Conservation (phyloP, 2,113 vertebrate species). For the Sciurus niger region DNA sequence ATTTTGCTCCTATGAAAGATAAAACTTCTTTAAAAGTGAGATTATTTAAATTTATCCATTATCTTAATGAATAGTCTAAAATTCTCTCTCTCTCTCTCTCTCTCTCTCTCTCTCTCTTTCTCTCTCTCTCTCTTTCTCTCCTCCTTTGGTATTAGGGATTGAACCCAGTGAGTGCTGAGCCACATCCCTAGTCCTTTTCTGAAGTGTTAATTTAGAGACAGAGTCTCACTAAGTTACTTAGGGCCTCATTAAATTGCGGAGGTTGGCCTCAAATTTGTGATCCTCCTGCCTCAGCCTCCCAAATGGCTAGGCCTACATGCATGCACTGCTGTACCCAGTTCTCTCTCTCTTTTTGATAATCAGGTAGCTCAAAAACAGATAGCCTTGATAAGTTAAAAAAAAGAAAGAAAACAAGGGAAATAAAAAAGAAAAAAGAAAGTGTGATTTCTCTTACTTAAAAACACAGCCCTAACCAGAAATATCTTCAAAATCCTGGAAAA, state of each 20-base stretch:
- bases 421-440: not conserved
- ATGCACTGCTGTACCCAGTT: too few relatives aligned
- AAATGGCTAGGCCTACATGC: too few relatives aligned
- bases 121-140: not conserved
- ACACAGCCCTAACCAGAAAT: not conserved
- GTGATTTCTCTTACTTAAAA: not conserved
- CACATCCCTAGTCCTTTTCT: too few relatives aligned
- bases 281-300: too few relatives aligned
- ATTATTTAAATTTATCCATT: not conserved
- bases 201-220: too few relatives aligned
- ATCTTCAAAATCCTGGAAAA: not conserved
- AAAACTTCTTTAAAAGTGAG: slow-evolving; percentile 13
- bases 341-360: not conserved
- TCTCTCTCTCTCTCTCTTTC: not conserved
- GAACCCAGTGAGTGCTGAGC: too few relatives aligned
- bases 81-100: not conserved
- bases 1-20: not conserved
- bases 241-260: too few relatives aligned
- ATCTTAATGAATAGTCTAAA: slow-evolving; percentile 14
- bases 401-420: not conserved
- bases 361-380: not conserved
- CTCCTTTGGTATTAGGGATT: too few relatives aligned
- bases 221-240: too few relatives aligned
- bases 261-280: too few relatives aligned
- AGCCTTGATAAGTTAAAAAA: not conserved